Evolutionary conservation across 2,797 vertebrate genomes (phyloP).

Genomic region (Sorex maritimensis): DNA sequence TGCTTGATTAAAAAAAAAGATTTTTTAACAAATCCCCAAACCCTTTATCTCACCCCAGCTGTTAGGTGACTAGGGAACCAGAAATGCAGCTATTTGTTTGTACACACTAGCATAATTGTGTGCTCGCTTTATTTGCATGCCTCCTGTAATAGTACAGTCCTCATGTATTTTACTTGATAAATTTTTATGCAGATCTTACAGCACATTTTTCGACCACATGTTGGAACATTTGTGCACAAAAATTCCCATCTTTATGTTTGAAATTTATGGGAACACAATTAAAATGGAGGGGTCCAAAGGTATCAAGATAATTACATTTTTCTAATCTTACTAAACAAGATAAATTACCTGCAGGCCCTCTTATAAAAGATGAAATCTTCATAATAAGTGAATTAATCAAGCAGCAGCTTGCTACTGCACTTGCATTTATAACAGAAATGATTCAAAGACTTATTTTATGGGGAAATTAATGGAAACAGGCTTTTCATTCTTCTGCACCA

Average conservation of each 20-base stretch:
- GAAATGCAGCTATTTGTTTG: constrained; percentile 81
- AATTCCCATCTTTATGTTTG: constrained; percentile 92
- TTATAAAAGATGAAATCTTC: constrained; percentile 99
- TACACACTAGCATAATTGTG: constrained; percentile 16
- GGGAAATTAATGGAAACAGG: constrained; percentile 99
- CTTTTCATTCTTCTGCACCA: constrained; percentile 99
- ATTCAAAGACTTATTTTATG: constrained; percentile 96
- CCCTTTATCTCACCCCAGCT: constrained; percentile 75
- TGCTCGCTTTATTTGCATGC: constrained; percentile 81
- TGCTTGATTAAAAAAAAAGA: constrained; percentile 52
- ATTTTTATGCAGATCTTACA: constrained; percentile 90
- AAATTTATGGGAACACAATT: constrained; percentile 95
- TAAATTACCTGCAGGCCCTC: constrained; percentile 99
- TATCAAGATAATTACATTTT: constrained; percentile 99
- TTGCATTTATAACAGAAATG: constrained; percentile 95
- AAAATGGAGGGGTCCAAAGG: constrained; percentile 97
- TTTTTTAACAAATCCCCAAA: constrained; percentile 74
- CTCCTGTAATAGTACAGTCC: constrained; percentile 81
- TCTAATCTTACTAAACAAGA: constrained; percentile 98
- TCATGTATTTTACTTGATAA: constrained; percentile 88
- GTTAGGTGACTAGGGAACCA: constrained; percentile 75
- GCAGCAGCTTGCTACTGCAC: constrained; percentile 95
- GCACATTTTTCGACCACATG: constrained; percentile 91
- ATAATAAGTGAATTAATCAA: constrained; percentile 99
- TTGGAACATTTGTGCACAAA: constrained; percentile 91